Evolutionary conservation across 2,113 vertebrate genomes (phyloP).

Genomic region (Cebidichthys violaceus): DNA sequence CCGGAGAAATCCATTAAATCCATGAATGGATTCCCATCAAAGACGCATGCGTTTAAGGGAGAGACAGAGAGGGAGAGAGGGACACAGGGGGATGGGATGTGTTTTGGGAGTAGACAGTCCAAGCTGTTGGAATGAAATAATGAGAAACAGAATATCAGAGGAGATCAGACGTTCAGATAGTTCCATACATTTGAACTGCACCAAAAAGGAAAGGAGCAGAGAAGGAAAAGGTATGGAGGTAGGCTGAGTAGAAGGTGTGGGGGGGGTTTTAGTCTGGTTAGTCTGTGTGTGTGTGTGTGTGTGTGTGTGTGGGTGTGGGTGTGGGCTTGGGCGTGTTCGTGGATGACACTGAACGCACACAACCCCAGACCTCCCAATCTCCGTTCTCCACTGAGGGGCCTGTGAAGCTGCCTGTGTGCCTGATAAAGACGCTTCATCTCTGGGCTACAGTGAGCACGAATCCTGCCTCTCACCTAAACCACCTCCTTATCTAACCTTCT

Average conservation of each 20-base stretch:
- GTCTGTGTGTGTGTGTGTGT: constrained; percentile 67
- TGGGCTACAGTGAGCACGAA: constrained; percentile 59
- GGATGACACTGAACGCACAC: constrained; percentile 44
- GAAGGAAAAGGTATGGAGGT: constrained; percentile 53
- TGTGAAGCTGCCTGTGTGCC: constrained; percentile 76
- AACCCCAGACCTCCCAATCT: constrained; percentile 80
- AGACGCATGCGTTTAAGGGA: constrained; percentile 75
- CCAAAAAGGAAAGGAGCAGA: constrained; percentile 55
- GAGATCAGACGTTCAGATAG: constrained; percentile 75
- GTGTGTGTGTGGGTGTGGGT: constrained; percentile 20
- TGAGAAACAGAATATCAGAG: constrained; percentile 81
- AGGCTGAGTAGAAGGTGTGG: constrained; percentile 50
- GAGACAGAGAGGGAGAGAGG: constrained; percentile 55
- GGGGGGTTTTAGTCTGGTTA: constrained; percentile 51
- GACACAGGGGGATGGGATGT: constrained; percentile 40
- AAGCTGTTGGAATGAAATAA: constrained; percentile 81
- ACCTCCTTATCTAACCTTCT: constrained; percentile 66
- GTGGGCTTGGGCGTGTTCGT: constrained; percentile 24
- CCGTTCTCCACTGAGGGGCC: constrained; percentile 77
- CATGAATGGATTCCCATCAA: constrained; percentile 86
- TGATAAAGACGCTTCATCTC: constrained; percentile 80
- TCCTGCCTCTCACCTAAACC: constrained; percentile 62
- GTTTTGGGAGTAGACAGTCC: constrained; percentile 64
- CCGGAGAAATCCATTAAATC: constrained; percentile 86
- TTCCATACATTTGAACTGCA: constrained; percentile 69